Evolutionary conservation across 2,888 invertebrate species (phyloP).

Genomic region (Tyria jacobaeae): DNA sequence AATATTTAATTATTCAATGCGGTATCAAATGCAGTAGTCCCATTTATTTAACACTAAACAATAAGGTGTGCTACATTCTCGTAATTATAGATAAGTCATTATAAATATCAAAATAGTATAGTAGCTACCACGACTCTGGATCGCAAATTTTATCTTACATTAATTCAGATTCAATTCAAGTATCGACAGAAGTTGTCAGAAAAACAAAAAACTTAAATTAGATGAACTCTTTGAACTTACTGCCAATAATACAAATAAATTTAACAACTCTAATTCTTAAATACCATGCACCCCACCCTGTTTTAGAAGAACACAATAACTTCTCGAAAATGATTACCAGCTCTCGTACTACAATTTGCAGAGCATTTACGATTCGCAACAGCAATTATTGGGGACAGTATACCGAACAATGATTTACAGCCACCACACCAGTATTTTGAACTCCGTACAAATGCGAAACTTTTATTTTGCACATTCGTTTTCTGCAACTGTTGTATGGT

Average conservation of each 20-base stretch:
- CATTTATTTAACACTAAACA: background rate
- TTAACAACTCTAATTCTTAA: too few species aligned
- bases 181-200: background rate
- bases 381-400: constrained; percentile 15
- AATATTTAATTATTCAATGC: background rate
- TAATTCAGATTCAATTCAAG: background rate
- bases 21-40: background rate
- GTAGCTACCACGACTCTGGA: background rate
- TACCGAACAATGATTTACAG: constrained; percentile 24
- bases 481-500: constrained; percentile 33
- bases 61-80: background rate
- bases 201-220: background rate
- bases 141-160: background rate
- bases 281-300: too few species aligned
- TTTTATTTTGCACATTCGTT: constrained; percentile 44
- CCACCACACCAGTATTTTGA: constrained; percentile 25
- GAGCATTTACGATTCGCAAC: background rate
- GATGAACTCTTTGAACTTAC: background rate
- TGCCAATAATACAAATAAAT: too few species aligned
- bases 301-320: too few species aligned
- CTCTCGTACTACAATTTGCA: too few species aligned
- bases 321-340: too few species aligned
- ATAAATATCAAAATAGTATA: background rate
- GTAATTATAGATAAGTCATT: too few species aligned
- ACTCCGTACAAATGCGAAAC: constrained; percentile 34